phyloP scores from a whole-genome alignment of 2,113 vertebrate genomes.

The Alces alces region DNA sequence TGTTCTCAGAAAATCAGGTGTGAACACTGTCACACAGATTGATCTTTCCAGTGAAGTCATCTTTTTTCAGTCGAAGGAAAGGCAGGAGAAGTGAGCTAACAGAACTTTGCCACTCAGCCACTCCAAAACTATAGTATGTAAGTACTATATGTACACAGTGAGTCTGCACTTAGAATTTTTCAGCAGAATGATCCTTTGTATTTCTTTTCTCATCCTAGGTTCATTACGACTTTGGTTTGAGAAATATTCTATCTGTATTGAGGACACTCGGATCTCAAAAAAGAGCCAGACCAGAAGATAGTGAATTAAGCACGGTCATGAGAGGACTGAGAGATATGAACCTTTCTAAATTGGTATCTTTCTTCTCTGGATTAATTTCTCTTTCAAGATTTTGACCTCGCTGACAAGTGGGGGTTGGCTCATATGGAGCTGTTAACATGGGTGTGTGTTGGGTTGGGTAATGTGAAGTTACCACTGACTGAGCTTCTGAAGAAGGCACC shows the following conservation, averaged over 20 bases:
- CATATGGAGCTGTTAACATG: not conserved
- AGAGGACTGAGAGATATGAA: constrained; percentile 86
- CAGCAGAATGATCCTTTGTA: not conserved
- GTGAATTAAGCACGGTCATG: constrained; percentile 84
- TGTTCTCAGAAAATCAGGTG: not conserved
- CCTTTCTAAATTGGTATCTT: constrained; percentile 83
- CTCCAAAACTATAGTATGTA: not conserved
- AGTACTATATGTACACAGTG: not conserved
- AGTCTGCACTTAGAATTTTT: not conserved
- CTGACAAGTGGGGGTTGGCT: not conserved
- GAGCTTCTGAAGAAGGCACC: not conserved
- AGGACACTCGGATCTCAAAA: constrained; percentile 85
- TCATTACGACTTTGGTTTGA: constrained; percentile 86
- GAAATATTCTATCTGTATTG: constrained; percentile 85
- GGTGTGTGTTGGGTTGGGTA: not conserved
- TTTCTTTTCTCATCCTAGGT: constrained; percentile 70
- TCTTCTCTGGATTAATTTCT: not conserved
- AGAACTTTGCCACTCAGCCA: too few species aligned
- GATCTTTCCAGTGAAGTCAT: not conserved
- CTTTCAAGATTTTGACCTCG: not conserved
- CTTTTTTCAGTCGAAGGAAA: not conserved
- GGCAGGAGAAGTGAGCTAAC: not conserved
- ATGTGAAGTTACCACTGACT: not conserved
- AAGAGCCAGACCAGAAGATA: constrained; percentile 80
- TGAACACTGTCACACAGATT: not conserved